A percentile compares a stretch with the other conserved stretches of the same genome.
phyloP scores from a whole-genome alignment of 2,113 vertebrate genomes.

The Columba janthina region DNA sequence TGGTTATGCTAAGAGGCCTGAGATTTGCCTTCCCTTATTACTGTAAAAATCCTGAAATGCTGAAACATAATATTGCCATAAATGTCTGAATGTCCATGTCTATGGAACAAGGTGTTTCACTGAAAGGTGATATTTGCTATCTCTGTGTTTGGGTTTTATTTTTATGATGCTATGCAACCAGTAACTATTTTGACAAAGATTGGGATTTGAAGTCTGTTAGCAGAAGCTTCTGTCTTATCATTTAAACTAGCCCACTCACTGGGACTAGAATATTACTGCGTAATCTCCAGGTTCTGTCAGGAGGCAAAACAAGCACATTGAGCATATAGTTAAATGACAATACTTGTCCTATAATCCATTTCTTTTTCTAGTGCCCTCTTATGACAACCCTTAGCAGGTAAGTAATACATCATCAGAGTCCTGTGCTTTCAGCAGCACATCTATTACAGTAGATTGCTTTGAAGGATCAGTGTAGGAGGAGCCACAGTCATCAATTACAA shows the following conservation, averaged over 20 bases:
- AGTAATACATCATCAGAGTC: constrained; percentile 27
- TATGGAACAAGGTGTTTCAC: background rate
- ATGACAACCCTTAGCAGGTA: constrained; percentile 21
- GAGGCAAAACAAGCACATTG: background rate
- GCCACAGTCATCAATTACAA: constrained; percentile 13
- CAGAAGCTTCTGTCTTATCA: background rate
- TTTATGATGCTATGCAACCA: background rate
- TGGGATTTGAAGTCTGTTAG: background rate
- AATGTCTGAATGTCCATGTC: background rate
- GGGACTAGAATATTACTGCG: background rate
- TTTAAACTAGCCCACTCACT: constrained; percentile 19
- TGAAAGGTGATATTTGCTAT: background rate
- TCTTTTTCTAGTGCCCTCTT: constrained; percentile 7
- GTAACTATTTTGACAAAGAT: background rate
- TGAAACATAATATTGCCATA: background rate
- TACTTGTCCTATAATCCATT: background rate
- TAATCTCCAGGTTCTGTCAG: background rate
- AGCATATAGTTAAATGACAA: background rate
- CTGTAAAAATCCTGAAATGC: background rate
- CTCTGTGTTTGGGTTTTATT: background rate
- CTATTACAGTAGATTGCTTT: constrained; percentile 10
- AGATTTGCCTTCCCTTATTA: background rate
- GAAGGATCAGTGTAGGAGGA: background rate
- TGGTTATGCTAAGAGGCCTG: background rate
- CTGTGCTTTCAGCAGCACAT: constrained; percentile 19